phyloP scores from a whole-genome alignment of 1,140 invertebrate species.

The Papilio polyxenes region DNA sequence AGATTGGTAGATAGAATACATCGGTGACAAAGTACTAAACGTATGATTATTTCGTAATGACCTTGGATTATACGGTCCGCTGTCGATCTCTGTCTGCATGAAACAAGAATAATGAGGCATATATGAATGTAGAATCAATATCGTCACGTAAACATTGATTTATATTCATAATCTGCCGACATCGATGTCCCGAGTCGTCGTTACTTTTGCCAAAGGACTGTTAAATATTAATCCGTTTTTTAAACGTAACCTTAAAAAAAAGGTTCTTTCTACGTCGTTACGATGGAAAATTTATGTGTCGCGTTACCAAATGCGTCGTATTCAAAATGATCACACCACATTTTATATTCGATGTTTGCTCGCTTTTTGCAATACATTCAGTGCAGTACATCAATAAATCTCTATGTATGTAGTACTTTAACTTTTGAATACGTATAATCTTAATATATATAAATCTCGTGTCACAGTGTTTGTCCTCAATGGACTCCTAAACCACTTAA shows the following conservation, averaged over 20 bases:
- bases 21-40: constrained; percentile 52
- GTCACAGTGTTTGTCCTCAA: no score
- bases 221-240: constrained; percentile 68
- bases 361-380: constrained; percentile 39
- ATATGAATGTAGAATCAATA: constrained; percentile 62
- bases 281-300: constrained; percentile 46
- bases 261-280: constrained; percentile 45
- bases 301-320: constrained; percentile 40
- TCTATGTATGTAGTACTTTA: no score
- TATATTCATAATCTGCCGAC: constrained; percentile 68
- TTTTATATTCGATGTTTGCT: constrained; percentile 41
- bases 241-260: constrained; percentile 55
- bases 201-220: constrained; percentile 63
- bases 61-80: constrained; percentile 42
- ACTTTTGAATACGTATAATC: no score
- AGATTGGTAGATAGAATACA: no score
- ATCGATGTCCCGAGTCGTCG: constrained; percentile 63
- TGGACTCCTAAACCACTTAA: no score
- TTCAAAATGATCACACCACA: constrained; percentile 1
- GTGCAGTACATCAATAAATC: no score
- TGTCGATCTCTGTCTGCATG: constrained; percentile 11
- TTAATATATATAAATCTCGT: no score
- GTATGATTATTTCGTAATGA: constrained; percentile 61
- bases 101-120: constrained; percentile 40
- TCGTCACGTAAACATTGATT: constrained; percentile 61